phyloP scores from a whole-genome alignment of 37 sponge, comb jelly and placozoan genomes.

The Beroe forskalii region DNA sequence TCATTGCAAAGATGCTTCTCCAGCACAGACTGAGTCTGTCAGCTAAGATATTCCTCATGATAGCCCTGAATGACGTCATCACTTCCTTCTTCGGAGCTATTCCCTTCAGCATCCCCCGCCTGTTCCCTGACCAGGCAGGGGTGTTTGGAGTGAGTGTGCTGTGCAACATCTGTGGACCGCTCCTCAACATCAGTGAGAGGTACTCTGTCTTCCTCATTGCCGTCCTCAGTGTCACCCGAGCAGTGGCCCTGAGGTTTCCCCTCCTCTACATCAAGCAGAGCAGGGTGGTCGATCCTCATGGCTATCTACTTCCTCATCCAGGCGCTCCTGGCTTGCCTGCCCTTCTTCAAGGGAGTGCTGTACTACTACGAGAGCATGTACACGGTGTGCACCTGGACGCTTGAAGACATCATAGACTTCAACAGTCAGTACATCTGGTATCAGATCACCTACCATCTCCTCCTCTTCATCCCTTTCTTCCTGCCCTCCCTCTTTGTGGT shows the following conservation, averaged over 20 bases:
- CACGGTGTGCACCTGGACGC: conserved; percentile 28
- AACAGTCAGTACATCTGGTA: conserved; percentile 5
- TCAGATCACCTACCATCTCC: conserved; percentile 4
- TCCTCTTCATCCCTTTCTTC: conserved; percentile 62
- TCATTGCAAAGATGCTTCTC: not conserved
- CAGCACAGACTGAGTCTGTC: not conserved
- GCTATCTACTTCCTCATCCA: not conserved
- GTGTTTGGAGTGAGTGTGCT: not conserved
- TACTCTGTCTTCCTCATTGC: conserved; percentile 54
- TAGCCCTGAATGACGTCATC: conserved; percentile 11
- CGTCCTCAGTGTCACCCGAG: conserved; percentile 22
- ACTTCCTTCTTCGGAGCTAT: conserved; percentile 27
- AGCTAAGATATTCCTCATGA: conserved; percentile 24
- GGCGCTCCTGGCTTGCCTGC: not conserved
- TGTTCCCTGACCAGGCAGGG: not conserved
- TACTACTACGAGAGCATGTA: not conserved
- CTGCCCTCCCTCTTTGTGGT: conserved; percentile 29
- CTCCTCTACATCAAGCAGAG: not conserved
- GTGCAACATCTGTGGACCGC: not conserved
- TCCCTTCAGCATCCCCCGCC: conserved; percentile 42
- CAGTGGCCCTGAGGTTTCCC: conserved; percentile 24
- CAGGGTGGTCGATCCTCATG: conserved; percentile 21
- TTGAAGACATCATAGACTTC: conserved; percentile 36
- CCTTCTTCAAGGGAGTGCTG: conserved; percentile 1
- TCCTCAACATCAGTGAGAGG: conserved; percentile 25